phyloP scores from a whole-genome alignment of 2,888 invertebrate species.

The Toxonevra muliebris region DNA sequence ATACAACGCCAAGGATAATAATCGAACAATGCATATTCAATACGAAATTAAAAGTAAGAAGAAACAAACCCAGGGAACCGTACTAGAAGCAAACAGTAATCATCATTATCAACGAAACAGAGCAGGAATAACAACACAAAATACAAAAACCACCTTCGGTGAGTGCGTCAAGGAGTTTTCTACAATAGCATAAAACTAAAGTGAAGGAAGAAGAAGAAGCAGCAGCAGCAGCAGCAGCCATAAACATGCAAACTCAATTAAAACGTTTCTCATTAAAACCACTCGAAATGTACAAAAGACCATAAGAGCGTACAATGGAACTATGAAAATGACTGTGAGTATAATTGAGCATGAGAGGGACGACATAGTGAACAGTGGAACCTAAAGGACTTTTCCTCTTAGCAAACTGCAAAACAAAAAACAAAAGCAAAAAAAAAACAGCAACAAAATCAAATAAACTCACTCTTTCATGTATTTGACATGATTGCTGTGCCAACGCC shows the following conservation, averaged over 20 bases:
- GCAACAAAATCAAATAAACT: too few relatives aligned
- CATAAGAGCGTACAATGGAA: too few relatives aligned
- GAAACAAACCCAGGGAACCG: not conserved
- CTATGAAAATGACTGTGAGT: too few relatives aligned
- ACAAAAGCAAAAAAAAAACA: too few relatives aligned
- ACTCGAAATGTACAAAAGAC: slow-evolving; percentile 1
- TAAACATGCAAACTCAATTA: slow-evolving; percentile 59
- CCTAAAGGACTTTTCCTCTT: too few relatives aligned
- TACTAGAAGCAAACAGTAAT: not conserved
- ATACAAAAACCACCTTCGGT: not conserved
- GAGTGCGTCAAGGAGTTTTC: not conserved
- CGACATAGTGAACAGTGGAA: too few relatives aligned
- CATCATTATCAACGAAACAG: not conserved
- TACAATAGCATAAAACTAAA: not conserved
- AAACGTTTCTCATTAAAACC: slow-evolving; percentile 55
- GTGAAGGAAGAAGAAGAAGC: too few relatives aligned
- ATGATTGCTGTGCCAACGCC: too few relatives aligned
- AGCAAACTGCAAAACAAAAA: too few relatives aligned
- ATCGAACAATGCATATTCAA: slow-evolving; percentile 23
- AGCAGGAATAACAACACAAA: not conserved
- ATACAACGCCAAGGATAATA: slow-evolving; percentile 22
- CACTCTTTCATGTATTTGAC: too few relatives aligned
- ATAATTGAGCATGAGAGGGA: too few relatives aligned
- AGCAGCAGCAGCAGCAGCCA: slow-evolving; percentile 50
- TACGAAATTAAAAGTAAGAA: not conserved